Evolutionary conservation across 64 coral and sea anemone genomes (phyloP).

Genomic region (Actinia tenebrosa): DNA sequence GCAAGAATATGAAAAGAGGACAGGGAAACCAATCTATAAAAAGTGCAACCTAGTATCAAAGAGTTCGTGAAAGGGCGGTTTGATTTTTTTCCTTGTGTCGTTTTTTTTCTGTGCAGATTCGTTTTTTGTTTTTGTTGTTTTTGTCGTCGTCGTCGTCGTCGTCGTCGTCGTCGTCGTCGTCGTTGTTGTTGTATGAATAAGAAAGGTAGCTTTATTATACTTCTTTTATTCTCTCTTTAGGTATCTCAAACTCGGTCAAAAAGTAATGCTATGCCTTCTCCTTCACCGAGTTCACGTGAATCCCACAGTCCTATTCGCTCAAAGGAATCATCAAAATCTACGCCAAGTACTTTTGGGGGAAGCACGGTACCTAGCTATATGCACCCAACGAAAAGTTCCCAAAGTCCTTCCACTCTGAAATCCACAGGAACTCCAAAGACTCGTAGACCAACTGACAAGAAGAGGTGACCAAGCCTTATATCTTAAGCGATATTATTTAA

Average conservation of each 20-base stretch:
- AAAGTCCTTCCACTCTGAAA: slow-evolving; percentile 23
- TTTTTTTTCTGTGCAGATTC: too few species aligned
- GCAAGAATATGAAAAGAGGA: too few species aligned
- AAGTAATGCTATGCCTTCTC: slow-evolving; percentile 18
- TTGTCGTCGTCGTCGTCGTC: background rate
- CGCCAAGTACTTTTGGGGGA: slow-evolving; percentile 4
- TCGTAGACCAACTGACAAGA: slow-evolving; percentile 35
- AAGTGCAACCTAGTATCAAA: too few species aligned
- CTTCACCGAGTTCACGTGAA: slow-evolving; percentile 21
- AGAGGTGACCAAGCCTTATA: slow-evolving; percentile 32
- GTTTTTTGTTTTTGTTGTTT: too few species aligned
- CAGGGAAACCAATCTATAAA: too few species aligned
- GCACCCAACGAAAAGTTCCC: slow-evolving; percentile 61
- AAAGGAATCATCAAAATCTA: slow-evolving; percentile 14
- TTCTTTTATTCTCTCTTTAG: background rate
- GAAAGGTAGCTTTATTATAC: too few species aligned
- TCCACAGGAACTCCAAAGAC: slow-evolving; percentile 19
- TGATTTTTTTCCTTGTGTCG: too few species aligned
- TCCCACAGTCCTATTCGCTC: slow-evolving; percentile 43
- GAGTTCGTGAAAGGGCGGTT: too few species aligned
- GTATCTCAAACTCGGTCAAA: slow-evolving; percentile 20
- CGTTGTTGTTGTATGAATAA: background rate
- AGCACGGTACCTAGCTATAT: slow-evolving; percentile 49
- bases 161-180: too few species aligned
- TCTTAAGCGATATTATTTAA: background rate